phyloP scores from a whole-genome alignment of 2,113 vertebrate genomes.

The Amphiprion percula region DNA sequence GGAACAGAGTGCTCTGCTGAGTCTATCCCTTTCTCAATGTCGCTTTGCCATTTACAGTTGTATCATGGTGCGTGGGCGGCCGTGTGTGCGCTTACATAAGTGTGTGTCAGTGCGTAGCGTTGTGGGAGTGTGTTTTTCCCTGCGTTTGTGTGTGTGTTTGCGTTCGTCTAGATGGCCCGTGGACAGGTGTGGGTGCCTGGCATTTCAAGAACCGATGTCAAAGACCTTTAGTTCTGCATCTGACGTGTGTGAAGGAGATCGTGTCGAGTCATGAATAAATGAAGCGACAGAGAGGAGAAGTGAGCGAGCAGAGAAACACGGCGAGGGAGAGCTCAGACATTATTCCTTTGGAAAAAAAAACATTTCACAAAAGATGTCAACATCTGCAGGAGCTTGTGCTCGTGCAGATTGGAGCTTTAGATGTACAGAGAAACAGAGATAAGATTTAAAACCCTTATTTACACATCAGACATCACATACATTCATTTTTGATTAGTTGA shows the following conservation, averaged over 20 bases:
- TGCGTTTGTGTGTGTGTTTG: slow-evolving; percentile 24
- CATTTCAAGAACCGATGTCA: slow-evolving; percentile 65
- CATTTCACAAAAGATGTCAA: slow-evolving; percentile 41
- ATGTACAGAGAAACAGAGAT: background rate
- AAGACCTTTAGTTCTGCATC: slow-evolving; percentile 56
- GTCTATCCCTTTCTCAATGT: slow-evolving; percentile 47
- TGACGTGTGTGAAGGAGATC: slow-evolving; percentile 33
- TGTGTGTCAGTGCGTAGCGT: slow-evolving; percentile 38
- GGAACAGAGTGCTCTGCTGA: slow-evolving; percentile 20
- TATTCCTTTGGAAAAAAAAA: slow-evolving; percentile 9
- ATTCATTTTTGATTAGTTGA: too few relatives aligned
- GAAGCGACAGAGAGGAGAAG: slow-evolving; percentile 38
- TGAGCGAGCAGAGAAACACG: slow-evolving; percentile 16
- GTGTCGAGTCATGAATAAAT: slow-evolving; percentile 55
- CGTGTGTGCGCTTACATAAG: slow-evolving; percentile 43
- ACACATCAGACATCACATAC: too few relatives aligned
- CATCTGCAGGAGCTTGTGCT: slow-evolving; percentile 16
- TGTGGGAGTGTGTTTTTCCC: too few relatives aligned
- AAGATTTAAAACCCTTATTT: background rate
- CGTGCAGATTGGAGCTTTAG: slow-evolving; percentile 6
- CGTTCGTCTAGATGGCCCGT: slow-evolving; percentile 29
- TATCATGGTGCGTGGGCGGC: slow-evolving; percentile 51
- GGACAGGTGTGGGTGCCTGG: slow-evolving; percentile 67
- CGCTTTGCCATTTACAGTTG: slow-evolving; percentile 66
- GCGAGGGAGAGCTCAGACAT: slow-evolving; percentile 31